Evolutionary conservation across 1,140 invertebrate genomes (phyloP), one percentile per base, ranked within the genome.

Genomic region (Streblospio benedicti): DNA sequence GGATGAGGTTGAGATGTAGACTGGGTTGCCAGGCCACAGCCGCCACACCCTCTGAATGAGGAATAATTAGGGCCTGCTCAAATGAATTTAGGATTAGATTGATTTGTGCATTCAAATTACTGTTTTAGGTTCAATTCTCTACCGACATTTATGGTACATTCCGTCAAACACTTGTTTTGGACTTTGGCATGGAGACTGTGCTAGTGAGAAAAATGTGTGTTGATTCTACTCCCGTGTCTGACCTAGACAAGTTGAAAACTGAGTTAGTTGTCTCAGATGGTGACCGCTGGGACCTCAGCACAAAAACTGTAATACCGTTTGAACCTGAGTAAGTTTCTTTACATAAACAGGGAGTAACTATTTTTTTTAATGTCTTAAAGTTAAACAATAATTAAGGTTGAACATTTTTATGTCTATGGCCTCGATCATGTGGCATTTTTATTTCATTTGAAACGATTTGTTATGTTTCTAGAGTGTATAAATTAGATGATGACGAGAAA

Each of bases 101-200:
- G n/a, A n/a, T n/a, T n/a, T n/a, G n/a, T n/a, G n/a, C n/a, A n/a
- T n/a, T n/a, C n/a, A n/a, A n/a, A n/a, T n/a, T 60, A 44, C 35
- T 23, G 28, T 68, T 66, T 6, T 61, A 79, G 77, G 66, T 92
- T 30, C 76, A 77, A 30, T 91, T 91, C 71, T 80, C 80, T 35
- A 86, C 87, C 0, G 82, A 85, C 54, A 85, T 87, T 57, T 90
- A 87, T 72, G 89, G 89, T 27, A 90, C 87, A 2, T 91, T 90
- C 69, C 80, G 86, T 1, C 89, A 92, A 72, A 83, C 86, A 1
- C 76, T 91, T 4, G 83, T 89, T 0, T 89, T 91, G 75, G 87
- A 88, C 72, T 87, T 90, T 73, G 86, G 86, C 1, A 74, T 72
- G 38, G 84, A 86, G 52, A 86, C 88, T 0, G 82, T 87, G 32